A percentile compares a stretch with the other conserved stretches of the same genome.
Conservation (phyloP, 2,113 vertebrate species). For the Glaucidium brasilianum region DNA sequence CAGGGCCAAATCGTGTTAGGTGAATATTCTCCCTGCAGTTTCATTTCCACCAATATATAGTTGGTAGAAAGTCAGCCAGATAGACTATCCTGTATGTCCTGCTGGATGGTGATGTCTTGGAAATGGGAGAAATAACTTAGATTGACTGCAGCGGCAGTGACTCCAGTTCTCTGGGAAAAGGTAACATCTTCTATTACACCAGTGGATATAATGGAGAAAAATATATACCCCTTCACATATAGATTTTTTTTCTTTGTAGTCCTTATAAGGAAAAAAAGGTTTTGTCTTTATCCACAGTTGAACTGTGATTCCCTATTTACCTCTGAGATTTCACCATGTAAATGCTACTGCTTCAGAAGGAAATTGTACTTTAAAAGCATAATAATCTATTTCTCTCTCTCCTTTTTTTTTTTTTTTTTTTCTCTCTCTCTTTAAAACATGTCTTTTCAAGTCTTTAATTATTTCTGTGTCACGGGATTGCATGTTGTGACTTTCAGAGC, state of each 20-base stretch:
- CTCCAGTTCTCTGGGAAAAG: neutral
- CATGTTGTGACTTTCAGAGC: neutral
- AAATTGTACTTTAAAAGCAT: neutral
- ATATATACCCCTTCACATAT: fast-evolving
- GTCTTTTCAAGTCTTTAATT: neutral
- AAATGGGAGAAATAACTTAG: neutral
- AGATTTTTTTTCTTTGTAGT: neutral
- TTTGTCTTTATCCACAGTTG: neutral
- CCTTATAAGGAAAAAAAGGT: neutral
- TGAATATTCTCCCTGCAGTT: neutral
- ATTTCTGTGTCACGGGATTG: neutral
- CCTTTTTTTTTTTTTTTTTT: no score
- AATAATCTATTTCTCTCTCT: neutral
- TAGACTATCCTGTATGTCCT: neutral
- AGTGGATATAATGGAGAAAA: neutral
- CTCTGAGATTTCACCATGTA: neutral
- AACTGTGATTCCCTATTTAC: neutral
- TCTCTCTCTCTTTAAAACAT: neutral
- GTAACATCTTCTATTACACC: neutral
- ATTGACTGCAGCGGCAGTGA: neutral
- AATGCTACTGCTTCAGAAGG: neutral
- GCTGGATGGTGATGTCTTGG: neutral
- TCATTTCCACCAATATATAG: neutral
- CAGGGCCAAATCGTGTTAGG: neutral
- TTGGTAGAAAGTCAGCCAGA: neutral